phyloP scores from a whole-genome alignment of 1,140 invertebrate species.

The Drosophila leontia region DNA sequence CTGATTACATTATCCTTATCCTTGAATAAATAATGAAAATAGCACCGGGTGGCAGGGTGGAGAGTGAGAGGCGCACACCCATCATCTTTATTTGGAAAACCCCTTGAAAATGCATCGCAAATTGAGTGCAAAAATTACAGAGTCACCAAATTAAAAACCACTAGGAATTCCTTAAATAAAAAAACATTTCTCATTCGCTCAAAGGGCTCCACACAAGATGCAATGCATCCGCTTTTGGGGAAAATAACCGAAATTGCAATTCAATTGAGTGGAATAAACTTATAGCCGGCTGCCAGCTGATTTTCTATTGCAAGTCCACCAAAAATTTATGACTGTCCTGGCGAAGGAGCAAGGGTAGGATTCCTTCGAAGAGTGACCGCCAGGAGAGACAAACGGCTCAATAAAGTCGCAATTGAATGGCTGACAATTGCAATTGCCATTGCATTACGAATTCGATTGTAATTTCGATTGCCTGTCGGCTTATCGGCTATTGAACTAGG shows the following conservation, averaged over 20 bases:
- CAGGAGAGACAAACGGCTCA: constrained; percentile 42
- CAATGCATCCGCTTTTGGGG: constrained; percentile 20
- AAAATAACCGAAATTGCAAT: constrained; percentile 66
- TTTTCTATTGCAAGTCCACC: constrained; percentile 47
- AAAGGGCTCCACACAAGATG: constrained; percentile 23
- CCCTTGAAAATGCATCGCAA: constrained; percentile 6
- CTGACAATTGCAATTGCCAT: constrained; percentile 70
- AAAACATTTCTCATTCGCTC: constrained; percentile 21
- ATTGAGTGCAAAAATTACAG: constrained; percentile 9
- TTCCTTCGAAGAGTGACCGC: not conserved
- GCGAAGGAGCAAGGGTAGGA: not conserved
- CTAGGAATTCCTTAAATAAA: constrained; percentile 1
- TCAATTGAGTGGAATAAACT: constrained; percentile 83
- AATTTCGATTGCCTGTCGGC: constrained; percentile 26
- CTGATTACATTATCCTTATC: constrained; percentile 37
- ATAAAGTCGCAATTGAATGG: constrained; percentile 73
- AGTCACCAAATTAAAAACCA: constrained; percentile 16
- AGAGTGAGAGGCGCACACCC: not conserved
- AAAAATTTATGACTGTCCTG: constrained; percentile 65
- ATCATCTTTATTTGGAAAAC: not conserved
- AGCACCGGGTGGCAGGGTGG: not conserved
- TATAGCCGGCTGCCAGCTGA: constrained; percentile 49
- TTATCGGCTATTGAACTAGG: constrained; percentile 23
- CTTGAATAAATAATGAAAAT: constrained; percentile 3
- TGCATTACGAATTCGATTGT: constrained; percentile 50